phyloP scores from a whole-genome alignment of 2,113 vertebrate species.

The Pagrus major region DNA sequence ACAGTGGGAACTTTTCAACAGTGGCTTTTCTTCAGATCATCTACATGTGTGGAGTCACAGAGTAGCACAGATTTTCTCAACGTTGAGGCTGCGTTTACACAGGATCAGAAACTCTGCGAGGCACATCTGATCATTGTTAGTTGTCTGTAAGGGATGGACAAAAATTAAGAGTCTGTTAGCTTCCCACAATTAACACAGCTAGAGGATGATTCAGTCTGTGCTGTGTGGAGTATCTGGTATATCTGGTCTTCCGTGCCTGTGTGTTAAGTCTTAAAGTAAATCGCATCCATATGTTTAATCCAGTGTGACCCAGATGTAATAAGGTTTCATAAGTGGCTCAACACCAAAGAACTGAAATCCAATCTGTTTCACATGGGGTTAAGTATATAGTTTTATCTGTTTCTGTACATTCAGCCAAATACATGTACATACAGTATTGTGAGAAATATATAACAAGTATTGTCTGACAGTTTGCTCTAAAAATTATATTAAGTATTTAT shows the following conservation, averaged over 20 bases:
- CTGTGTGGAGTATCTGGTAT: constrained; percentile 46
- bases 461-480: constrained; percentile 77
- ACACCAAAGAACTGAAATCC: constrained; percentile 70
- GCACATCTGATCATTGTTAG: constrained; percentile 20
- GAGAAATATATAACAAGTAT: constrained; percentile 79
- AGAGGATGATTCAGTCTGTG: constrained; percentile 28
- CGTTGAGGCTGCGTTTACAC: constrained; percentile 31
- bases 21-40: constrained; percentile 21
- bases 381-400: constrained; percentile 63
- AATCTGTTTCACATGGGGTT: constrained; percentile 64
- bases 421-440: constrained; percentile 80
- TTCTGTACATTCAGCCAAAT: constrained; percentile 74
- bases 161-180: background rate
- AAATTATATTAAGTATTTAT: constrained; percentile 83
- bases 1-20: constrained; percentile 5
- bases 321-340: constrained; percentile 60
- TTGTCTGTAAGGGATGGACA: background rate
- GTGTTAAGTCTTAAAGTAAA: constrained; percentile 52
- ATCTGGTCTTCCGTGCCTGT: constrained; percentile 74
- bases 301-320: constrained; percentile 66
- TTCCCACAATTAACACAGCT: constrained; percentile 24
- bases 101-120: constrained; percentile 14
- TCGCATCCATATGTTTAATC: constrained; percentile 61
- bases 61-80: constrained; percentile 36
- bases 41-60: constrained; percentile 27